A percentile compares a stretch with the other conserved stretches of the same genome.
Evolutionary conservation across 35 echinoderm and acorn worm genomes (phyloP).

Genomic region (Patiria miniata): DNA sequence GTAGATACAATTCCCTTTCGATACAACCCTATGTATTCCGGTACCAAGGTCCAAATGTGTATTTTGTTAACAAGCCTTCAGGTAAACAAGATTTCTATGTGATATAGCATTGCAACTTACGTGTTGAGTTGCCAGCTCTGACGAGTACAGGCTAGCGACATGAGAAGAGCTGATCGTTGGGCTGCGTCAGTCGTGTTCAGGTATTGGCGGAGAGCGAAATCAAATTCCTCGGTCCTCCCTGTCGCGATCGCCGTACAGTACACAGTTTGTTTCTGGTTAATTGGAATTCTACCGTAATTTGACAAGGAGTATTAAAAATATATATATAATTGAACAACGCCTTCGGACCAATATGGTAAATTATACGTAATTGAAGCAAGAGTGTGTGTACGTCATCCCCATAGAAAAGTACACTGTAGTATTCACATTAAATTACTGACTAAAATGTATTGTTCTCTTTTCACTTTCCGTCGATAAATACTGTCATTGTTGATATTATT

Average conservation of each 20-base stretch:
- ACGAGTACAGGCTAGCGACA: constrained; percentile 42
- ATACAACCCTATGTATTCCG: background rate
- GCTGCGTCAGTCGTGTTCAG: background rate
- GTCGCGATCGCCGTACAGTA: constrained; percentile 63
- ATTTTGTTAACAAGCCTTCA: background rate
- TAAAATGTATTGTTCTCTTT: background rate
- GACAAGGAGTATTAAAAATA: background rate
- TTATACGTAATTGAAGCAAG: background rate
- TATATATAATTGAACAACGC: background rate
- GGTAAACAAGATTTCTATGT: background rate
- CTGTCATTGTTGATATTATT: background rate
- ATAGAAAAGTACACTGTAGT: background rate
- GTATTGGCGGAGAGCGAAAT: constrained; percentile 62
- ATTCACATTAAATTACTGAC: background rate
- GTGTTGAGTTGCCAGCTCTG: constrained; percentile 57
- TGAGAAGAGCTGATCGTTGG: constrained; percentile 32
- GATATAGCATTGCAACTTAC: background rate
- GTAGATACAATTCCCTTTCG: background rate
- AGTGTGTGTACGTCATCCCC: background rate
- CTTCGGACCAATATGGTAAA: background rate
- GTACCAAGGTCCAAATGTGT: background rate
- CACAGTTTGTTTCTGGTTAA: constrained; percentile 43
- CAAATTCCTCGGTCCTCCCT: constrained; percentile 51
- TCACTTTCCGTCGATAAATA: background rate
- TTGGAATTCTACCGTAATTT: constrained; percentile 29